Conservation (phyloP, 2,113 vertebrate genomes). For the Micromys minutus region DNA sequence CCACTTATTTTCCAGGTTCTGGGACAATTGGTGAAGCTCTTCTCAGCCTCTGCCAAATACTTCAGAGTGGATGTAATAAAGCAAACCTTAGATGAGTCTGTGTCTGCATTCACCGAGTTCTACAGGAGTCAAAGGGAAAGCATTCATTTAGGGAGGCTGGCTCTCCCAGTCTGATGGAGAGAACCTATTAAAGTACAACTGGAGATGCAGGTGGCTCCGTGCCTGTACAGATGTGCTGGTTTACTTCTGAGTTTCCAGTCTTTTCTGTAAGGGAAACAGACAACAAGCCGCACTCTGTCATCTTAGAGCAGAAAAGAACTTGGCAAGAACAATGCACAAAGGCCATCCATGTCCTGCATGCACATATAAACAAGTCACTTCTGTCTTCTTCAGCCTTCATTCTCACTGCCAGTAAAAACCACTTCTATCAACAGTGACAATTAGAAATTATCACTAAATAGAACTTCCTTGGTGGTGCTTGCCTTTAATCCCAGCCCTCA, state of each 20-base stretch:
- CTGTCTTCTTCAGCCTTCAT: slow-evolving; percentile 21
- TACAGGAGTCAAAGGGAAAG: not conserved
- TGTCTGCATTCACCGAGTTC: not conserved
- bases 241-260: not conserved
- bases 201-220: not conserved
- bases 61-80: not conserved
- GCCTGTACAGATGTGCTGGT: not conserved
- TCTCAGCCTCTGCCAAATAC: not conserved
- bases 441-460: slow-evolving; percentile 24
- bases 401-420: not conserved
- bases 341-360: not conserved
- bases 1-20: not conserved
- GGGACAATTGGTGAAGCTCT: not conserved
- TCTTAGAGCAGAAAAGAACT: not conserved
- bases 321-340: not conserved
- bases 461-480: not conserved
- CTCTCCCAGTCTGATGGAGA: not conserved
- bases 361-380: not conserved
- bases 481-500: not conserved
- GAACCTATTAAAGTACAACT: not conserved
- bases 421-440: not conserved
- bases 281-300: not conserved
- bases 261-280: not conserved
- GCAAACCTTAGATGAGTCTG: not conserved
- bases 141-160: not conserved